Evolutionary conservation across 2,888 invertebrate genomes (phyloP).

Genomic region (Kuschelorhynchus macadamiae): DNA sequence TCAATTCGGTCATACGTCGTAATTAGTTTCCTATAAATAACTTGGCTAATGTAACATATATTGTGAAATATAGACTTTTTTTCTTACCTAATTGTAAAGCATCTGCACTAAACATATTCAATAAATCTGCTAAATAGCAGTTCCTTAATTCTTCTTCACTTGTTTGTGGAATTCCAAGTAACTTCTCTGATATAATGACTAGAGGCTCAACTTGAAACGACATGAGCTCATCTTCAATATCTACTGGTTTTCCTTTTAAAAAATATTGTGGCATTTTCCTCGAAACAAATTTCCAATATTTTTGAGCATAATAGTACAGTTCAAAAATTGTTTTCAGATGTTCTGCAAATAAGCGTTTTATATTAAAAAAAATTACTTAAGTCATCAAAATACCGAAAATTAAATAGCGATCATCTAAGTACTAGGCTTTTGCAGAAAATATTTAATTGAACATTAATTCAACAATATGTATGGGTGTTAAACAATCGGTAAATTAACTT

Average conservation of each 20-base stretch:
- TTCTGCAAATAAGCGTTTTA: slow-evolving; percentile 16
- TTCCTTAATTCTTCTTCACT: slow-evolving; percentile 42
- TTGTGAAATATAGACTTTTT: too few relatives aligned
- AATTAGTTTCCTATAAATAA: too few relatives aligned
- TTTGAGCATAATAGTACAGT: slow-evolving; percentile 41
- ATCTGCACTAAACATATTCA: slow-evolving; percentile 35
- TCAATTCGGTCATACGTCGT: too few relatives aligned
- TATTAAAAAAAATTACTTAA: too few relatives aligned
- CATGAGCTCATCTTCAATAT: slow-evolving; percentile 47
- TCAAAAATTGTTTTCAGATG: slow-evolving; percentile 39
- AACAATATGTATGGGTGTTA: too few relatives aligned
- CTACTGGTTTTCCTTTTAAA: slow-evolving; percentile 39
- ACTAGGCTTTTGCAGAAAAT: too few relatives aligned
- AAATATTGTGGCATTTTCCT: slow-evolving; percentile 48
- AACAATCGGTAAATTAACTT: too few relatives aligned
- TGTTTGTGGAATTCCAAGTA: slow-evolving; percentile 34
- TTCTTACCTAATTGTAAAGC: slow-evolving; percentile 37
- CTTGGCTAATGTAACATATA: too few relatives aligned
- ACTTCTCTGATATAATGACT: slow-evolving; percentile 41
- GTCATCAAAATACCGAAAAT: too few relatives aligned
- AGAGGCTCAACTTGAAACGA: slow-evolving; percentile 47
- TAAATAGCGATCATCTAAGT: too few relatives aligned
- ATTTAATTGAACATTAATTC: too few relatives aligned
- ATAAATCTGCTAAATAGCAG: slow-evolving; percentile 44
- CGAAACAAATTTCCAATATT: slow-evolving; percentile 46